phyloP scores from a whole-genome alignment of 2,113 vertebrate species.

The Erpornis zantholeuca region DNA sequence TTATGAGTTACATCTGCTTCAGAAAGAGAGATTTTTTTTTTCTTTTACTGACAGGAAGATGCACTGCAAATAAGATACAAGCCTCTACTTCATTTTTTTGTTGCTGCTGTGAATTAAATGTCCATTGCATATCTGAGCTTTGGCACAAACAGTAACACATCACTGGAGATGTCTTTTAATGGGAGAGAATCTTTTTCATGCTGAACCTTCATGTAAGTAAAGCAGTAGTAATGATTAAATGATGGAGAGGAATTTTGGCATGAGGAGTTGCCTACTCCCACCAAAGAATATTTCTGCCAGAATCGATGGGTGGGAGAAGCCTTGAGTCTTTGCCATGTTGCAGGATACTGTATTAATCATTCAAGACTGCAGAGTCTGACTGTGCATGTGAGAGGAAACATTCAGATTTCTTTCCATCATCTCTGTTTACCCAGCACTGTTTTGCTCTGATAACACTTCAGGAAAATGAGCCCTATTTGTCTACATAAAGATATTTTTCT shows the following conservation, averaged over 20 bases:
- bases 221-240: not conserved
- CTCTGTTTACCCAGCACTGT: not conserved
- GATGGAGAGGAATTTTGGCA: not conserved
- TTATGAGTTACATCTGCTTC: conserved; percentile 4
- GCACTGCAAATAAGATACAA: not conserved
- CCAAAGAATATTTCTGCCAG: not conserved
- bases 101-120: not conserved
- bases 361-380: not conserved
- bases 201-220: not conserved
- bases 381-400: not conserved
- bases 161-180: not conserved
- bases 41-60: not conserved
- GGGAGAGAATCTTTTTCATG: not conserved
- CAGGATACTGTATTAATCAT: not conserved
- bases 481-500: not conserved
- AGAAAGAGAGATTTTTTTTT: not conserved
- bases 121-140: not conserved
- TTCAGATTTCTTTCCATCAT: not conserved
- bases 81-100: not conserved
- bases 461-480: not conserved
- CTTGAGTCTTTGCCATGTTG: not conserved
- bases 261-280: not conserved
- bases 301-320: not conserved
- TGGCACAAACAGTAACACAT: not conserved
- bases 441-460: not conserved